Conservation (phyloP, 2,797 vertebrate species). For the Vespertilio murinus region DNA sequence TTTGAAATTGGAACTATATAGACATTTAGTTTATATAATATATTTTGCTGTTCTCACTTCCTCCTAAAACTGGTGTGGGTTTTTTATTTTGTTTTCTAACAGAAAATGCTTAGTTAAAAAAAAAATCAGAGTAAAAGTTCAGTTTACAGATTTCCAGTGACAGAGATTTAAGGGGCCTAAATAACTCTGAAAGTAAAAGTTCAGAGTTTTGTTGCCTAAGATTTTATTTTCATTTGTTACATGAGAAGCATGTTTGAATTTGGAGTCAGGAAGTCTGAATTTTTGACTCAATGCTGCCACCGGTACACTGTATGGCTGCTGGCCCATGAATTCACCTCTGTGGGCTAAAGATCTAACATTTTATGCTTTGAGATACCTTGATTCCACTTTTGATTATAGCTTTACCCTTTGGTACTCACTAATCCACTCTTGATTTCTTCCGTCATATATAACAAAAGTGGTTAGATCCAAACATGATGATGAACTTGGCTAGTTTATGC, state of each 20-base stretch:
- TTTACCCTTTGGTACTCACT: background rate
- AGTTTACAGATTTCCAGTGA: background rate
- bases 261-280: background rate
- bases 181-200: background rate
- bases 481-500: background rate
- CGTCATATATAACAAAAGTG: fast-evolving
- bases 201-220: background rate
- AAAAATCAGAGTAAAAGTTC: background rate
- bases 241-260: background rate
- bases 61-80: background rate
- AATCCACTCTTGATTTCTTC: background rate
- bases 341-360: background rate
- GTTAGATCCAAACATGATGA: background rate
- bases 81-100: background rate
- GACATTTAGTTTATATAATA: background rate
- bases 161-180: background rate
- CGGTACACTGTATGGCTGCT: fast-evolving
- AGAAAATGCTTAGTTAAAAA: background rate
- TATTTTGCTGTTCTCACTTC: constrained; percentile 35
- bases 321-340: background rate
- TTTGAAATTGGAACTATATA: background rate
- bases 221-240: background rate
- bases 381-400: background rate
- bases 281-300: background rate
- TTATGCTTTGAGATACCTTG: background rate